phyloP scores from a whole-genome alignment of 2,113 vertebrate genomes.

The Carlito syrichta region DNA sequence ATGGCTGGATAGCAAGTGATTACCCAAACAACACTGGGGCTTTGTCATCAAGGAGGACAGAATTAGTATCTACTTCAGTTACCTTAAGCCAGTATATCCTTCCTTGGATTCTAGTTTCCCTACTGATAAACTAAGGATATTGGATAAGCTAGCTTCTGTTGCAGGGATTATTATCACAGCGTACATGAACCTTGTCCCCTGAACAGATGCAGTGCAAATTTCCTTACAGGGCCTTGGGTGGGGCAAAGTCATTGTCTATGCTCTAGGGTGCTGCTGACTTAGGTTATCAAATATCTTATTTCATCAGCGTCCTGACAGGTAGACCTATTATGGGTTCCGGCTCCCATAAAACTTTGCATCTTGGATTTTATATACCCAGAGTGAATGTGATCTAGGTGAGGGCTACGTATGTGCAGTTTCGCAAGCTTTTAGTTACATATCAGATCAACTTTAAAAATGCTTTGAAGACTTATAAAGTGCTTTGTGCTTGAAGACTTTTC shows the following conservation, averaged over 20 bases:
- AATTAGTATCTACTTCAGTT: background rate
- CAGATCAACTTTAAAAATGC: slow-evolving; percentile 76
- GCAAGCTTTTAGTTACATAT: slow-evolving; percentile 69
- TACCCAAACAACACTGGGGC: background rate
- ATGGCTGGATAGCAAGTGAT: background rate
- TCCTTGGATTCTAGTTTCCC: background rate
- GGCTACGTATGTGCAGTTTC: background rate
- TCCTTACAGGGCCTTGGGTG: background rate
- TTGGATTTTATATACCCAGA: slow-evolving; percentile 65
- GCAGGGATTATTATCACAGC: background rate
- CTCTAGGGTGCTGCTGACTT: background rate
- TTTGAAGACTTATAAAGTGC: slow-evolving; percentile 75
- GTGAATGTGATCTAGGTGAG: slow-evolving; percentile 60
- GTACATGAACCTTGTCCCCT: background rate
- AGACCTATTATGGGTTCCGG: slow-evolving; percentile 34
- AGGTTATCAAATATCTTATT: slow-evolving; percentile 33
- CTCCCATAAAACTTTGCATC: slow-evolving; percentile 30
- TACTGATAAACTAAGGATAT: background rate
- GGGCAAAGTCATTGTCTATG: background rate
- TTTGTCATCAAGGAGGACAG: background rate
- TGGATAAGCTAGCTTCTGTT: background rate
- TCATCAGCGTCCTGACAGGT: slow-evolving; percentile 51
- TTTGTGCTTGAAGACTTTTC: slow-evolving; percentile 69
- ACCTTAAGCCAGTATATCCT: background rate
- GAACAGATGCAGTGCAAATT: background rate